Base-by-base conservation (phyloP, 2,888 invertebrate genomes). In the Suillia variegata region DNA sequence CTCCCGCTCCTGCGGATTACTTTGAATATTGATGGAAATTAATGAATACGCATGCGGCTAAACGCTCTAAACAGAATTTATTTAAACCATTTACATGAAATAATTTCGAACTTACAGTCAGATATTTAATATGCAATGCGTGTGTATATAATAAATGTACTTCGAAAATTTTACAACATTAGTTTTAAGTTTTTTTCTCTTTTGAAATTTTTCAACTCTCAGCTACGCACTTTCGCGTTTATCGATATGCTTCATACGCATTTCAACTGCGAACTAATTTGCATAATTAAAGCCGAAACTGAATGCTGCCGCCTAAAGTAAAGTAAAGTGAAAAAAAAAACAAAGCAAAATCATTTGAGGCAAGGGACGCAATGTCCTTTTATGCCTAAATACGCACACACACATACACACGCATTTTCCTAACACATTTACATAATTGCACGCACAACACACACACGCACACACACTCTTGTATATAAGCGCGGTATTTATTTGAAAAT, bases 321-420 rank as follows among this genome's bases (percentile, higher is more conserved):
- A n/a, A n/a, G n/a, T n/a, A n/a, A n/a, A n/a, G n/a, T n/a, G n/a
- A n/a, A n/a, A n/a, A n/a, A n/a, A n/a, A 13, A 38, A 38, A 13
- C 12, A 4, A 38, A 38, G 38, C 5, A 38, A 38, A 38, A 8
- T 4, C 12, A 4, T 8, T 38, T n/a, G 4, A 13, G n/a, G 8
- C 17, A 45, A 68, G 74, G 71, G 71, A 63, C 74, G 74, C 73
- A 67, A 53, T 71, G 71, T 74, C 73, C 71, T 68, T 73, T 68
- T 74, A 20, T 20, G 45, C 45, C 18, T 45, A 45, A 45, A 20
- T 18, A 45, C 45, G 20, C 45, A 45, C 45, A 20, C 20, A 5
- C 45, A 13, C 20, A 45, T 18, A 18, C 20, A 45, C 20, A 45
- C 4, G 13, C 45, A 20, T 20, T n/a, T n/a, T n/a, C n/a, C n/a